These are phyloP conservation scores for Pangasius mekongensis DNA, from an alignment of 2,797 vertebrate species.

Conservation along the genomic window DNA sequence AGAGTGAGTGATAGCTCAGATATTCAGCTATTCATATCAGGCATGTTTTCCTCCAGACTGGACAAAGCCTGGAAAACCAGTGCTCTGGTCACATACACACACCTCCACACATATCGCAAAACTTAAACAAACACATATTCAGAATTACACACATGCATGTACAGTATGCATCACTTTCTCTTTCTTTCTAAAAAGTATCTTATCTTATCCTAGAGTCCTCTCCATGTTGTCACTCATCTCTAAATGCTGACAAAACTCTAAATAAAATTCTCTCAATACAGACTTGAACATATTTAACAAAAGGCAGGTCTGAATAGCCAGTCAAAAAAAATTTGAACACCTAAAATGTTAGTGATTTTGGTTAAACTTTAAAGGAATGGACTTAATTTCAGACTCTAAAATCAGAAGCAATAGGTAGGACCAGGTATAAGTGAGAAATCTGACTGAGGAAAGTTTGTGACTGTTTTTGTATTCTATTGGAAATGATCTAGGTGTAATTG, in stretches of 20 bases:
- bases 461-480: background rate
- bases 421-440: background rate
- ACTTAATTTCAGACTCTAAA: background rate
- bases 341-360: background rate
- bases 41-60: constrained; percentile 41
- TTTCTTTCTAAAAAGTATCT: background rate
- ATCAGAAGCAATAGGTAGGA: background rate
- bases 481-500: background rate
- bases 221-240: background rate
- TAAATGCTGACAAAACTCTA: constrained; percentile 2
- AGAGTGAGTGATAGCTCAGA: constrained; percentile 60
- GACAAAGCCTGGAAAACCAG: constrained; percentile 41
- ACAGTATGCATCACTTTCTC: background rate
- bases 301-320: background rate
- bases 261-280: constrained; percentile 1
- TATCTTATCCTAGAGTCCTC: background rate
- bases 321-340: background rate
- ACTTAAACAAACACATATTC: constrained; percentile 17
- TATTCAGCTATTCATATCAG: constrained; percentile 61
- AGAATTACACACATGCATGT: background rate
- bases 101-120: constrained; percentile 16
- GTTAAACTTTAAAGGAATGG: background rate
- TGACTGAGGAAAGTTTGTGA: background rate
- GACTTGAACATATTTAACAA: background rate
- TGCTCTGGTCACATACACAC: constrained; percentile 46